phyloP scores from a whole-genome alignment of 2,888 invertebrate species.

The Trachelus stipa region DNA sequence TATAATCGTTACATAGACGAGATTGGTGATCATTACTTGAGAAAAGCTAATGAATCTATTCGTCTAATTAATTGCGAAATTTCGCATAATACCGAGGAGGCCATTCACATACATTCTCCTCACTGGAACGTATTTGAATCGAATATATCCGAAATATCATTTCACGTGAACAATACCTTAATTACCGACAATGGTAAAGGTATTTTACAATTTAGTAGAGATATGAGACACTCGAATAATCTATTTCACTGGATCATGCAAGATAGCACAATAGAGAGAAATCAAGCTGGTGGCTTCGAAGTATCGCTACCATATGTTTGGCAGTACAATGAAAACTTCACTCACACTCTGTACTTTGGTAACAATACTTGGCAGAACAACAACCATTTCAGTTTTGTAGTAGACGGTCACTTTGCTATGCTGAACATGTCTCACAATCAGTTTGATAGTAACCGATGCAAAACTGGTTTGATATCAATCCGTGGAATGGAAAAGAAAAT shows the following conservation, averaged over 20 bases:
- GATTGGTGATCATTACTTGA: constrained; percentile 84
- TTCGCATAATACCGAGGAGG: constrained; percentile 83
- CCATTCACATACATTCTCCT: constrained; percentile 84
- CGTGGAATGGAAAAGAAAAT: constrained; percentile 98
- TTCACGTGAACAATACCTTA: constrained; percentile 87
- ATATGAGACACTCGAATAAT: constrained; percentile 95
- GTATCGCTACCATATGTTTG: constrained; percentile 93
- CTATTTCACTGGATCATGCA: constrained; percentile 94
- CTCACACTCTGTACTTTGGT: constrained; percentile 88
- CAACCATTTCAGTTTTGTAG: constrained; percentile 81
- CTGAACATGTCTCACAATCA: constrained; percentile 88
- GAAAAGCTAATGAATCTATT: constrained; percentile 90
- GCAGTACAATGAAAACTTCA: constrained; percentile 94
- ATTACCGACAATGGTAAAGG: constrained; percentile 91
- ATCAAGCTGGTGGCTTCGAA: constrained; percentile 87
- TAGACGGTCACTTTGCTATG: constrained; percentile 94
- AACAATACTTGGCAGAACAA: constrained; percentile 92
- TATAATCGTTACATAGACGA: constrained; percentile 91
- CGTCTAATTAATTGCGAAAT: constrained; percentile 84
- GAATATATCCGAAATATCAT: constrained; percentile 89
- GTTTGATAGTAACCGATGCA: constrained; percentile 88
- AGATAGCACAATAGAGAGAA: constrained; percentile 87
- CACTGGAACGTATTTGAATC: constrained; percentile 87
- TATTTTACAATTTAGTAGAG: constrained; percentile 89
- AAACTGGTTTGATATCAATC: constrained; percentile 81